These are phyloP conservation scores for Sinocyclocheilus anshuiensis DNA, from an alignment of 2,113 vertebrate species.

Conservation along the genomic window DNA sequence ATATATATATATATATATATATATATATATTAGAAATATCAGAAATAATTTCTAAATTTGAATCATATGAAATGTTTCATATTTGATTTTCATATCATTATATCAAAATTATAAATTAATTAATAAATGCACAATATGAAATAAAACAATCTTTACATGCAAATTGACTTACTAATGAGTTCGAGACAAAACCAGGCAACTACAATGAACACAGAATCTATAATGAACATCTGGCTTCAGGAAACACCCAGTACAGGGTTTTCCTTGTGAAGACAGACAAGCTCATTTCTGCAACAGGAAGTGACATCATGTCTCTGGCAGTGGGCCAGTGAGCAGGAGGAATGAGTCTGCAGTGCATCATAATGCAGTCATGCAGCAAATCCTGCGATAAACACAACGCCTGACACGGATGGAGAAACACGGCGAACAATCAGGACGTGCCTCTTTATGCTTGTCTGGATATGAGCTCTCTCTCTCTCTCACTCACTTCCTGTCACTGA, in stretches of 20 bases:
- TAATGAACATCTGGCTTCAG: too few relatives aligned
- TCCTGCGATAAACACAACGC: not conserved
- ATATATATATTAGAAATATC: too few relatives aligned
- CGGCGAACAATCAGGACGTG: not conserved
- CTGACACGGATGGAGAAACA: not conserved
- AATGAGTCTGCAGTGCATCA: conserved; percentile 1
- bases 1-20: too few relatives aligned
- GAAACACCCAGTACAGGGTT: not conserved
- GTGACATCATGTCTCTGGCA: conserved; percentile 21
- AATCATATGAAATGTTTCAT: too few relatives aligned
- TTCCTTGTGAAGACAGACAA: not conserved
- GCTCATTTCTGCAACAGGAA: conserved; percentile 35
- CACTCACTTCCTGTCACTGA: conserved; percentile 74
- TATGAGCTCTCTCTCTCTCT: conserved; percentile 7
- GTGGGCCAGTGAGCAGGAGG: not conserved
- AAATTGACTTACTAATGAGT: too few relatives aligned
- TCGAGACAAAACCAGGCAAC: too few relatives aligned
- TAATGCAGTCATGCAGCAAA: not conserved
- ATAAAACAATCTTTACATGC: too few relatives aligned
- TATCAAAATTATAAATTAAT: too few relatives aligned
- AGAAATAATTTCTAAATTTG: too few relatives aligned
- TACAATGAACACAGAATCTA: too few relatives aligned
- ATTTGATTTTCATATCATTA: too few relatives aligned
- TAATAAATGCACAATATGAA: too few relatives aligned
- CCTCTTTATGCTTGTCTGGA: conserved; percentile 31